Conservation (phyloP, 2,113 vertebrate genomes). For the Semicossyphus pulcher region DNA sequence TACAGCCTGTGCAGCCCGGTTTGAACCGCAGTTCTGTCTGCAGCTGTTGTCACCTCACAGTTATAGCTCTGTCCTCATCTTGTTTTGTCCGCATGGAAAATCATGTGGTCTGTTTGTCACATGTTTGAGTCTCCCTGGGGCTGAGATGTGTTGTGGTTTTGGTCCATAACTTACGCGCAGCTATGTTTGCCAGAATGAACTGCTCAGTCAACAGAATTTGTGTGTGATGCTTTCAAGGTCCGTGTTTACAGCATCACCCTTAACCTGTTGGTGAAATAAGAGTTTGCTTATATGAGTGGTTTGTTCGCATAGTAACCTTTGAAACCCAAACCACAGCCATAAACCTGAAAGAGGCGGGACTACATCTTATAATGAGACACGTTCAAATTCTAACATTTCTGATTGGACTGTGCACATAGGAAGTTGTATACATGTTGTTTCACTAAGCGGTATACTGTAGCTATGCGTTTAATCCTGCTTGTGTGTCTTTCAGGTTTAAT, state of each 20-base stretch:
- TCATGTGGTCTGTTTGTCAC: conserved; percentile 39
- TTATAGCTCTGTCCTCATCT: conserved; percentile 62
- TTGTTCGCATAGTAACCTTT: neutral
- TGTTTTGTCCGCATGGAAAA: conserved; percentile 46
- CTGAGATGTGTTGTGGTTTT: neutral
- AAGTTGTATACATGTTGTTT: no score
- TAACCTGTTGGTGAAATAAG: neutral
- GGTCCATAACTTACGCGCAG: neutral
- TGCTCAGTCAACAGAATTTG: neutral
- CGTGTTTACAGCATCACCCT: neutral
- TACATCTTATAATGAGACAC: neutral
- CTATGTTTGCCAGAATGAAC: neutral
- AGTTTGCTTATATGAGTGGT: neutral
- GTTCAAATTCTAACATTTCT: no score
- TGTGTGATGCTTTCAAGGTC: neutral
- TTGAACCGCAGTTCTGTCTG: conserved; percentile 34
- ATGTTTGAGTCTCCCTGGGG: conserved; percentile 33
- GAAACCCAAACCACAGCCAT: neutral
- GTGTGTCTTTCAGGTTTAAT: conserved; percentile 60
- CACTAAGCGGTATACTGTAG: no score
- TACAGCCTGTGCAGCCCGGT: conserved; percentile 1
- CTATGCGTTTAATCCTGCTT: neutral
- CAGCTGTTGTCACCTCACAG: conserved; percentile 71
- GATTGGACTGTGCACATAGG: no score
- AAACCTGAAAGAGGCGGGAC: neutral